Conservation (phyloP, 1,140 invertebrate species). For the Oryzaephilus surinamensis region DNA sequence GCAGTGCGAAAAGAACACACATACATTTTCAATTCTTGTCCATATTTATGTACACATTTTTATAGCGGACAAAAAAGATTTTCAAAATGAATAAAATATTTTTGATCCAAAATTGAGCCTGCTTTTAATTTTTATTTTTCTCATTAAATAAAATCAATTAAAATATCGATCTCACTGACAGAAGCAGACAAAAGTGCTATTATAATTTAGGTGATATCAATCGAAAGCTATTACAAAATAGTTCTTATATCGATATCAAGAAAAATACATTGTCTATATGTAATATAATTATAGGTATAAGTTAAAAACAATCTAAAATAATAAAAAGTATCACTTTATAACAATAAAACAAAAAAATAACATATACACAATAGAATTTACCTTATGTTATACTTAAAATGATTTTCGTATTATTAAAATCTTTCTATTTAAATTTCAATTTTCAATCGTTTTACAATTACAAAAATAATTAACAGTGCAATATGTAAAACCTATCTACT, state of each 20-base stretch:
- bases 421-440: neutral
- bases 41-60: no score
- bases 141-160: no score
- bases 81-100: no score
- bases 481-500: no score
- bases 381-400: constrained; percentile 12
- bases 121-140: no score
- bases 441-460: constrained; percentile 1
- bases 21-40: no score
- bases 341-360: constrained; percentile 31
- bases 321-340: constrained; percentile 33
- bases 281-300: constrained; percentile 19
- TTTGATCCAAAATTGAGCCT: no score
- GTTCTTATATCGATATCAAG: constrained; percentile 9
- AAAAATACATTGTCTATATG: constrained; percentile 19
- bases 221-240: constrained; percentile 24
- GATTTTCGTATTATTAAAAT: neutral
- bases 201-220: constrained; percentile 7
- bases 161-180: constrained; percentile 33
- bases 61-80: no score
- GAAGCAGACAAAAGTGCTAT: constrained; percentile 18
- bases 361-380: constrained; percentile 28
- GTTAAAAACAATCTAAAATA: constrained; percentile 15
- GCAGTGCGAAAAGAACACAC: no score
- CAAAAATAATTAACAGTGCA: constrained; percentile 10